Evolutionary conservation across 1,140 invertebrate species (phyloP).

Genomic region (Rhopalosiphum maidis): DNA sequence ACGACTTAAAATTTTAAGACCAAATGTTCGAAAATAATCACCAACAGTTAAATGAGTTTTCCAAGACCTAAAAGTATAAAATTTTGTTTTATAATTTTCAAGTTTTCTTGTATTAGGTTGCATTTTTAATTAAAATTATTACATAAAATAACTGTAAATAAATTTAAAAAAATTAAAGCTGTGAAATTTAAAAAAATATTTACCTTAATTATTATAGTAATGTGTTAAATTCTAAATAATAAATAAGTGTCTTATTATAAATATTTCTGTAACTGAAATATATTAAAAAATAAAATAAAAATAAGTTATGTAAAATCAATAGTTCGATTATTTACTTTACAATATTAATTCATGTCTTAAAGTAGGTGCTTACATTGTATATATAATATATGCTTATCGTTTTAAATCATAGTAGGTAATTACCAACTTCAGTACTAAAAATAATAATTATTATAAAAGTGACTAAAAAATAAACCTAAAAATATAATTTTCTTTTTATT

Average conservation of each 20-base stretch:
- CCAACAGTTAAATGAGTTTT: not conserved
- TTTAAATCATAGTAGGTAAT: not conserved
- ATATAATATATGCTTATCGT: not conserved
- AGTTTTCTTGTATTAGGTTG: too few species aligned
- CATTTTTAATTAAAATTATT: not conserved
- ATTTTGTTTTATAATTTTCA: not conserved
- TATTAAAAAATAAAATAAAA: not conserved
- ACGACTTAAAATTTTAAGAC: not conserved
- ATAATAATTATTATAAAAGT: not conserved
- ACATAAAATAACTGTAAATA: not conserved
- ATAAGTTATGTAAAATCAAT: not conserved
- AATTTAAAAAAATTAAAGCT: not conserved
- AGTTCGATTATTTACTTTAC: not conserved
- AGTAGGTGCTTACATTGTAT: not conserved
- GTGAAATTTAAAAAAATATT: not conserved
- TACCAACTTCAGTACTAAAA: not conserved
- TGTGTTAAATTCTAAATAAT: not conserved
- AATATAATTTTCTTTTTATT: not conserved
- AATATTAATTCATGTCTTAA: not conserved
- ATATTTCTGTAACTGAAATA: not conserved
- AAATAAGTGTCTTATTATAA: not conserved
- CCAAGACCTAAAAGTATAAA: not conserved
- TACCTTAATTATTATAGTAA: not conserved
- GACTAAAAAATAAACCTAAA: not conserved
- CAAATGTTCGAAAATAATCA: slow-evolving; percentile 16